Conservation (phyloP, 1,140 invertebrate species). For the Drosophila lowei region DNA sequence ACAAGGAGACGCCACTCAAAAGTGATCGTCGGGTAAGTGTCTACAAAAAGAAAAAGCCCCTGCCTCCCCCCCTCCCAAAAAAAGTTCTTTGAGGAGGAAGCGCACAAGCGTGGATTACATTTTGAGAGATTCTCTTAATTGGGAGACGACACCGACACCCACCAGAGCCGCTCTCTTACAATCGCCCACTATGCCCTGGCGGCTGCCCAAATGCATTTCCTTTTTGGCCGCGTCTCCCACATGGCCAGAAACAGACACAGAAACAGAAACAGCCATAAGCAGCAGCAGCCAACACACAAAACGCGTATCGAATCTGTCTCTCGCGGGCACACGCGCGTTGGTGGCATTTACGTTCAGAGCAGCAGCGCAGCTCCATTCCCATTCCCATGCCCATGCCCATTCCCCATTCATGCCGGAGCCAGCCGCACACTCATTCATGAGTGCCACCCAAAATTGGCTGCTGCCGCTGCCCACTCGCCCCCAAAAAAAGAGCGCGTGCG, state of each 20-base stretch:
- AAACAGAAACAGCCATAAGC: constrained; percentile 33
- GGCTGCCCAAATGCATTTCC: constrained; percentile 76
- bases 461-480: constrained; percentile 56
- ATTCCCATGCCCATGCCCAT: no score
- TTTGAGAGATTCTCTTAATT: constrained; percentile 36
- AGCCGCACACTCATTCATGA: constrained; percentile 58
- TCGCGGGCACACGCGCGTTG: constrained; percentile 26
- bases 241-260: constrained; percentile 40
- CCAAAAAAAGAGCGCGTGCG: constrained; percentile 58
- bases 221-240: constrained; percentile 77
- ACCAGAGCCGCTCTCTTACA: constrained; percentile 19
- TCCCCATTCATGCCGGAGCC: no score
- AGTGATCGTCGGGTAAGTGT: constrained; percentile 83
- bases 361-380: no score
- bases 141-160: constrained; percentile 1
- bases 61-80: not conserved
- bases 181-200: constrained; percentile 47
- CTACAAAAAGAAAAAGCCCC: constrained; percentile 8
- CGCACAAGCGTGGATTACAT: constrained; percentile 18
- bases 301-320: constrained; percentile 28
- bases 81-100: no score
- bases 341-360: constrained; percentile 40
- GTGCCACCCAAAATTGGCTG: constrained; percentile 72
- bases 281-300: constrained; percentile 66
- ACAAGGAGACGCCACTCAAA: constrained; percentile 75